These are phyloP conservation scores for Parazoanthus darwini DNA, from an alignment of 92 coral and sea anemone species.

Conservation along the genomic window DNA sequence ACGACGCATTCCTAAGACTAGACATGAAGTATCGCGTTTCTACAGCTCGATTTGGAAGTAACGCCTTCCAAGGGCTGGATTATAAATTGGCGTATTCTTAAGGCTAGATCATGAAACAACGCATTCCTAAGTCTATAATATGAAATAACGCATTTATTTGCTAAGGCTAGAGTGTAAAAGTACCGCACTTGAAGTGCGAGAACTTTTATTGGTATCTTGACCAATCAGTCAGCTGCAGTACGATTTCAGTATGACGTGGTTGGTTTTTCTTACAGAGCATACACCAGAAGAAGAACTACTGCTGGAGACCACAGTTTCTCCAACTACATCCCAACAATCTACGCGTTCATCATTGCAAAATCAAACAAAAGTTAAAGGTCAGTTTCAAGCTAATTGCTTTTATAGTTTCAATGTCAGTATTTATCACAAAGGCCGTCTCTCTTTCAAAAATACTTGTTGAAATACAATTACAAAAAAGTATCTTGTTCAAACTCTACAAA, in stretches of 20 bases:
- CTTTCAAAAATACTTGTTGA: not conserved
- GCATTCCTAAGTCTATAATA: too few relatives aligned
- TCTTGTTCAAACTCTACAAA: too few relatives aligned
- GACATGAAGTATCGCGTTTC: too few relatives aligned
- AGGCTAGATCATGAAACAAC: too few relatives aligned
- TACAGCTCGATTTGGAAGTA: too few relatives aligned
- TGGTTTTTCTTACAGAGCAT: slow-evolving; percentile 13
- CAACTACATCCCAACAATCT: not conserved
- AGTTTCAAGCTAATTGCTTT: not conserved
- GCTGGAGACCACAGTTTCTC: not conserved
- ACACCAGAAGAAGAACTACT: not conserved
- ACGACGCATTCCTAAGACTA: too few relatives aligned
- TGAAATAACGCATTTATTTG: too few relatives aligned
- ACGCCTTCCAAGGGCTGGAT: too few relatives aligned
- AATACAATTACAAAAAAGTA: not conserved
- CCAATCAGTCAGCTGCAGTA: not conserved
- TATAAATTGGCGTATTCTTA: too few relatives aligned
- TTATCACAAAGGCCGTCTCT: not conserved
- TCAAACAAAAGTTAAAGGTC: slow-evolving; percentile 6
- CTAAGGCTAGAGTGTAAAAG: too few relatives aligned
- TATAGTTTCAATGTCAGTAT: not conserved
- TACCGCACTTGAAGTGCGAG: too few relatives aligned
- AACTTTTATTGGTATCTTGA: not conserved
- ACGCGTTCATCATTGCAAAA: not conserved
- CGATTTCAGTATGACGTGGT: not conserved